phyloP scores from a whole-genome alignment of 2,113 vertebrate species.

The Lichenostomus cassidix region DNA sequence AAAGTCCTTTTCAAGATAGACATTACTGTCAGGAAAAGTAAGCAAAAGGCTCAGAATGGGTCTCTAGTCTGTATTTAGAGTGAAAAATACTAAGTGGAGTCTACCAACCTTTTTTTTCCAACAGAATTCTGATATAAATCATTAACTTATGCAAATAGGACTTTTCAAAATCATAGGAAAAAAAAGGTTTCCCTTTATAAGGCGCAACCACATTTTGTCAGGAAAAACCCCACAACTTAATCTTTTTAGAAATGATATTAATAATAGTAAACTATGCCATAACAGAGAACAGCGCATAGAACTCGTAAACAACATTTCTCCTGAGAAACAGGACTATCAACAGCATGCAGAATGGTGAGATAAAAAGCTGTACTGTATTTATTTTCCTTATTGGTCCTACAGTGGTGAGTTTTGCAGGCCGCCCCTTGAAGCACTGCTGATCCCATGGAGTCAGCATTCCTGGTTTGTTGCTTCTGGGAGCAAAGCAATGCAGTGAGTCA shows the following conservation, averaged over 20 bases:
- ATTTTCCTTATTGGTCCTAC: not conserved
- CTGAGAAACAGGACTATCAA: not conserved
- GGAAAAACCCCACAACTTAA: not conserved
- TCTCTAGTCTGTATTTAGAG: not conserved
- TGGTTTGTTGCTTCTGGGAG: not conserved
- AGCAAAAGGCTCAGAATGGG: not conserved
- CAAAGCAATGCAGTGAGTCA: not conserved
- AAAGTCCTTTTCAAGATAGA: not conserved
- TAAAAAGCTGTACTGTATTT: not conserved
- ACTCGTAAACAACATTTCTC: not conserved
- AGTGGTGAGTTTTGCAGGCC: not conserved
- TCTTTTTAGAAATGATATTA: not conserved
- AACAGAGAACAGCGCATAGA: not conserved
- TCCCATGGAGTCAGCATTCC: not conserved
- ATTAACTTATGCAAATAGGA: not conserved
- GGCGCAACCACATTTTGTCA: not conserved
- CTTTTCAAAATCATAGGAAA: not conserved
- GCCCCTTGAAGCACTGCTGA: not conserved
- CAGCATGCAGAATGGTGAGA: not conserved
- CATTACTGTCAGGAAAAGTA: not conserved
- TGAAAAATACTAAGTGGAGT: not conserved
- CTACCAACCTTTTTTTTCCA: not conserved
- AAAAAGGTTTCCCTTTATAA: not conserved
- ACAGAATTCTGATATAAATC: not conserved
- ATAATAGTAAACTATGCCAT: not conserved